Evolutionary conservation across 2,797 vertebrate species (phyloP).

Genomic region (Spinus pinus): DNA sequence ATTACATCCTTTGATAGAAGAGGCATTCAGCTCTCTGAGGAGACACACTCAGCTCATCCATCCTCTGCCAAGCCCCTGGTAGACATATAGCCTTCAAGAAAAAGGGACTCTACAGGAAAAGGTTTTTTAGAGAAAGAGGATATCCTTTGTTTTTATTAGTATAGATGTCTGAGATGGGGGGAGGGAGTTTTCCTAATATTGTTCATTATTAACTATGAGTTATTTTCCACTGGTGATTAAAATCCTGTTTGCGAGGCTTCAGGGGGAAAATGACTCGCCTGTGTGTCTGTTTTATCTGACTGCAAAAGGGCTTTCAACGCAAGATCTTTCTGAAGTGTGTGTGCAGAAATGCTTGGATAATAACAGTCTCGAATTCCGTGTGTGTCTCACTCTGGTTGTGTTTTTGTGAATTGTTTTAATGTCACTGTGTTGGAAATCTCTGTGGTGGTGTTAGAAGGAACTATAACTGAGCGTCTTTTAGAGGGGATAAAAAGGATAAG

Average conservation of each 20-base stretch:
- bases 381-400: background rate
- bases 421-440: background rate
- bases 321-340: background rate
- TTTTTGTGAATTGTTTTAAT: background rate
- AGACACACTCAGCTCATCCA: constrained; percentile 47
- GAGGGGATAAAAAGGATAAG: background rate
- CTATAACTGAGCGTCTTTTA: background rate
- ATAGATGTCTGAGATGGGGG: constrained; percentile 49
- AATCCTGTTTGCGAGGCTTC: constrained; percentile 37
- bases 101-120: constrained; percentile 48
- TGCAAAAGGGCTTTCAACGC: background rate
- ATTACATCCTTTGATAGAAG: constrained; percentile 51
- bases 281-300: constrained; percentile 8
- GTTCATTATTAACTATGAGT: constrained; percentile 61
- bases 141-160: constrained; percentile 67
- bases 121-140: constrained; percentile 54
- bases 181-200: constrained; percentile 62
- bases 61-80: constrained; percentile 51
- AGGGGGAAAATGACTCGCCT: background rate
- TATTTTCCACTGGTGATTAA: constrained; percentile 62
- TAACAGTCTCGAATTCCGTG: background rate
- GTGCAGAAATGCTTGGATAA: background rate
- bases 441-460: background rate
- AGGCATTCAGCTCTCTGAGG: constrained; percentile 48
- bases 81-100: constrained; percentile 59